Percentiles rank a stretch among this genome's conserved stretches.
phyloP scores from a whole-genome alignment of 2,888 invertebrate species.

The Hemicrepidius hirtus region DNA sequence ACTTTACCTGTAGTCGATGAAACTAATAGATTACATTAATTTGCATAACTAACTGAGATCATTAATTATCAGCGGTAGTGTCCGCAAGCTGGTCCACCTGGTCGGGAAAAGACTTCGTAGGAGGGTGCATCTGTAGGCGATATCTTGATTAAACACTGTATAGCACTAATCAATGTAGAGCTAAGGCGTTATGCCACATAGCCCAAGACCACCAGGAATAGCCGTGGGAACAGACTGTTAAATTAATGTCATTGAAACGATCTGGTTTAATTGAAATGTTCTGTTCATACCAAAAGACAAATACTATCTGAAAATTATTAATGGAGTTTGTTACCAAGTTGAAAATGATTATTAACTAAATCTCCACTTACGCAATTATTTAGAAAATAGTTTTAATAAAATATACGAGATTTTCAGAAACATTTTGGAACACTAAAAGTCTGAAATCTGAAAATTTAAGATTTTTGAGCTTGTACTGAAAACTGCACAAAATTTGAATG shows the following conservation, averaged over 20 bases:
- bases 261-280: conserved; percentile 51
- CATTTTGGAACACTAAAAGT: no score
- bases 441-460: no score
- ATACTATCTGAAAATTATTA: conserved; percentile 17
- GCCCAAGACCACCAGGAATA: conserved; percentile 38
- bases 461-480: no score
- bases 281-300: conserved; percentile 24
- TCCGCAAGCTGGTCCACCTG: conserved; percentile 18
- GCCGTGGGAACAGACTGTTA: conserved; percentile 37
- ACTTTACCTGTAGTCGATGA: conserved; percentile 5
- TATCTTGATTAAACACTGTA: conserved; percentile 33
- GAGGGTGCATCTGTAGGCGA: conserved; percentile 34
- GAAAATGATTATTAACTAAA: neutral
- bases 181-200: conserved; percentile 18
- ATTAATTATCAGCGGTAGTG: conserved; percentile 12
- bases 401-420: no score
- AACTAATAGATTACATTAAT: conserved; percentile 7
- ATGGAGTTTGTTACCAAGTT: neutral
- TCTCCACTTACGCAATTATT: no score
- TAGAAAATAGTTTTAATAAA: no score
- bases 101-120: conserved; percentile 16
- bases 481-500: no score
- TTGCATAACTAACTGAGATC: conserved; percentile 8
- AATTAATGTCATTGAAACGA: conserved; percentile 45
- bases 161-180: conserved; percentile 30